phyloP scores from a whole-genome alignment of 1,140 invertebrate species.

The Phortica variegata region DNA sequence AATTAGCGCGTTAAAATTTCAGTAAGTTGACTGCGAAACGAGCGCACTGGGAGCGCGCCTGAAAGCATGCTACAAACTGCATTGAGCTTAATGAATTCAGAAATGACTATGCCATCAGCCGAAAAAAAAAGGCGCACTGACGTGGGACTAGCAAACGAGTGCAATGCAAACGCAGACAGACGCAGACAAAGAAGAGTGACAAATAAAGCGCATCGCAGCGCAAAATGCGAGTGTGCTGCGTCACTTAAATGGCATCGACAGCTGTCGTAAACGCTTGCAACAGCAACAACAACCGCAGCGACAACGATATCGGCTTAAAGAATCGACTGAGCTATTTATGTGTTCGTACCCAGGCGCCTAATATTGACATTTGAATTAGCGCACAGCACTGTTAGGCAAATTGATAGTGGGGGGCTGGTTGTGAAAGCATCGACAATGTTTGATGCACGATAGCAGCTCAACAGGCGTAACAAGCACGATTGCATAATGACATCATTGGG shows the following conservation, averaged over 20 bases:
- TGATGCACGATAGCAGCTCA: too few species aligned
- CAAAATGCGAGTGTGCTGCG: background rate
- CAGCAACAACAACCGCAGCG: slow-evolving; percentile 10
- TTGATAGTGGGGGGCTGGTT: background rate
- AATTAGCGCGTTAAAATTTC: slow-evolving; percentile 20
- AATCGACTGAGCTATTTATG: background rate
- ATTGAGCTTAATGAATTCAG: slow-evolving; percentile 20
- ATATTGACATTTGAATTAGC: slow-evolving; percentile 47
- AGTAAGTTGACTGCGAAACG: slow-evolving; percentile 19
- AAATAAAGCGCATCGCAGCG: background rate
- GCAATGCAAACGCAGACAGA: slow-evolving; percentile 26
- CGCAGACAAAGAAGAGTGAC: slow-evolving; percentile 1
- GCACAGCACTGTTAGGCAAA: background rate
- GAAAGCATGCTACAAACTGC: slow-evolving; percentile 12
- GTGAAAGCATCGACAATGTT: too few species aligned
- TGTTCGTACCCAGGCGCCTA: slow-evolving; percentile 2
- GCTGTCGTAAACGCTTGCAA: slow-evolving; percentile 29
- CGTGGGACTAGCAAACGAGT: slow-evolving; percentile 1
- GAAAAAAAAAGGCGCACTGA: slow-evolving; percentile 1
- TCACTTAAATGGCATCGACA: slow-evolving; percentile 25
- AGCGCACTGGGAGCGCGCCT: slow-evolving; percentile 5
- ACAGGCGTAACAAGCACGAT: background rate
- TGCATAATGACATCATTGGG: background rate
- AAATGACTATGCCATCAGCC: slow-evolving; percentile 10
- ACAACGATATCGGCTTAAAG: slow-evolving; percentile 7